phyloP scores from a whole-genome alignment of 2,113 vertebrate genomes.

The Myiagra hebetior region DNA sequence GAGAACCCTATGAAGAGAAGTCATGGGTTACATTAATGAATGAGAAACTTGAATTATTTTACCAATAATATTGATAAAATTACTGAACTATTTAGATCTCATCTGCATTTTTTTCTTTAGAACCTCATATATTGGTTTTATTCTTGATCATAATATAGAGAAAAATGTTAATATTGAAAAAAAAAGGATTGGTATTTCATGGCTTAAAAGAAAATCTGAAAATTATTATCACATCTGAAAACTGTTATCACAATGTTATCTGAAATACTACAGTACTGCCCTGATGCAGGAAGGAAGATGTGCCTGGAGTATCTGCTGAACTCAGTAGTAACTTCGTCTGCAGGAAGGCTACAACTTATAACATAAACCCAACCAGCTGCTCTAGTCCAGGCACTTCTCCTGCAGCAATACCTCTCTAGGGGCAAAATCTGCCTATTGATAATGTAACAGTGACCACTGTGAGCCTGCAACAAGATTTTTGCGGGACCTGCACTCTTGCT shows the following conservation, averaged over 20 bases:
- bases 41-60: not conserved
- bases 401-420: not conserved
- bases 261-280: not conserved
- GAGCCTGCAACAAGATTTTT: not conserved
- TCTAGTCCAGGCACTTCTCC: not conserved
- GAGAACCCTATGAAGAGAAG: not conserved
- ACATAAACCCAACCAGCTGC: not conserved
- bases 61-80: not conserved
- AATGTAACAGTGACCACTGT: not conserved
- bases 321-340: not conserved
- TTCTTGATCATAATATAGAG: not conserved
- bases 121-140: not conserved
- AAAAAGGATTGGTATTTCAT: not conserved
- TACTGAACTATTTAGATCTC: not conserved
- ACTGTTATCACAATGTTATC: not conserved
- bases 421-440: not conserved
- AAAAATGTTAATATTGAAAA: not conserved
- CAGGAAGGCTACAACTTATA: not conserved
- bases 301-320: not conserved
- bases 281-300: not conserved
- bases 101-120: not conserved
- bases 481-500: fast-evolving
- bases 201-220: not conserved
- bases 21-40: not conserved
- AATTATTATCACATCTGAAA: not conserved